Evolutionary conservation across 2,888 invertebrate species (phyloP), one percentile per base, ranked within the genome.

Genomic region (Drosophila cognata): DNA sequence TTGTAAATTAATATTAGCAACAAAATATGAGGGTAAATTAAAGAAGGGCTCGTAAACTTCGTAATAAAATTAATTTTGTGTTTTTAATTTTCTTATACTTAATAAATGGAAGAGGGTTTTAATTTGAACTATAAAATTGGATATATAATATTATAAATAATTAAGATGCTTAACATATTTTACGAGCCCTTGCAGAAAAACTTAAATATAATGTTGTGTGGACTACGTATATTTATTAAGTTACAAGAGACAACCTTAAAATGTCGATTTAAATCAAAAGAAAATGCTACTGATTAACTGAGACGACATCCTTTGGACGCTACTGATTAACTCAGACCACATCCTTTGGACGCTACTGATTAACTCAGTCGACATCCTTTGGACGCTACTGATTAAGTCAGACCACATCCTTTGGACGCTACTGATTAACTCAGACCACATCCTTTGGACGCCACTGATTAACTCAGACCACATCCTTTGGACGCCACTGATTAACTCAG

Each of bases 1-100:
- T 56, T 50, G 0, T 3, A 53, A 65, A 68, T 28, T 5, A 63
- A 21, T 51, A 36, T 73, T 73, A 62, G 13, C 62, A 51, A 65
- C 58, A 52, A 46, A 57, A 38, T 56, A 31, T 25, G 3, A 48
- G 11, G 51, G 1, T 21, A 29, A 46, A 21, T 43, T 16, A 43
- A 31, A 29, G 16, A 21, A 21, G 55, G 16, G 33, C 62, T 70
- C 77, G 56, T 25, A 55, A 60, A 36, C 8, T 43, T 43, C 28
- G 6, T 13, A 7, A 25, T 16, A 28, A 10, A 50, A 41, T 2
- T 6, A 6, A 4, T n/a, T 43, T 43, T 10, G 10, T 11, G 21
- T 21, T 0, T 3, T n/a, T 2, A 16, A 16, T 46, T 46, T 25
- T 25, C 21, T 2, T 16, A 25, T 25, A 2, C 4, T 16, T 16